Conservation (phyloP, 2,888 invertebrate species). For the Agrenia bidenticulata region DNA sequence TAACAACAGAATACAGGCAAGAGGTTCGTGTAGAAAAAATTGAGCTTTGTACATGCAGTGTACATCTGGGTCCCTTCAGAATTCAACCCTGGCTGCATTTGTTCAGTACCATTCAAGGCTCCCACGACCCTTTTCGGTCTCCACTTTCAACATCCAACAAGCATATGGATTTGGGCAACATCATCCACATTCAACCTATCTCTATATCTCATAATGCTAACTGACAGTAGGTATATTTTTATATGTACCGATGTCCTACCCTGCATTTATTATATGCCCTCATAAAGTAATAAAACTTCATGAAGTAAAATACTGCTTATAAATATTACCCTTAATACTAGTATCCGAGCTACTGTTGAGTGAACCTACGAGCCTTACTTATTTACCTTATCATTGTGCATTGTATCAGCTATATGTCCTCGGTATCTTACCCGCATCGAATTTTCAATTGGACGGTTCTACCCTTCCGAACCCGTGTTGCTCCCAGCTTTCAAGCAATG, state of each 20-base stretch:
- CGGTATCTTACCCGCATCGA: neutral
- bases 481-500: neutral
- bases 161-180: constrained; percentile 23
- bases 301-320: constrained; percentile 12
- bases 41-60: constrained; percentile 7
- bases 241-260: neutral
- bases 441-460: constrained; percentile 9
- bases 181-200: constrained; percentile 2
- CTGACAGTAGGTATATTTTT: neutral
- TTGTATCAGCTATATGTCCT: no score
- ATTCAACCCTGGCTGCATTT: neutral
- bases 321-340: neutral
- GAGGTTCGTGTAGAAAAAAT: constrained; percentile 13
- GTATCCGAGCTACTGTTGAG: no score
- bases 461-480: constrained; percentile 15
- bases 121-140: constrained; percentile 39
- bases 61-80: constrained; percentile 22
- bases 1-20: no score
- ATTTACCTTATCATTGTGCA: no score
- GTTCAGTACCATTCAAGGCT: constrained; percentile 28
- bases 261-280: neutral
- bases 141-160: constrained; percentile 7
- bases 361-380: no score
- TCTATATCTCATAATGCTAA: neutral
- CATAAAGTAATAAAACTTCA: neutral